These are phyloP conservation scores for Axis porcinus DNA, from an alignment of 2,113 vertebrate species.

Conservation along the genomic window DNA sequence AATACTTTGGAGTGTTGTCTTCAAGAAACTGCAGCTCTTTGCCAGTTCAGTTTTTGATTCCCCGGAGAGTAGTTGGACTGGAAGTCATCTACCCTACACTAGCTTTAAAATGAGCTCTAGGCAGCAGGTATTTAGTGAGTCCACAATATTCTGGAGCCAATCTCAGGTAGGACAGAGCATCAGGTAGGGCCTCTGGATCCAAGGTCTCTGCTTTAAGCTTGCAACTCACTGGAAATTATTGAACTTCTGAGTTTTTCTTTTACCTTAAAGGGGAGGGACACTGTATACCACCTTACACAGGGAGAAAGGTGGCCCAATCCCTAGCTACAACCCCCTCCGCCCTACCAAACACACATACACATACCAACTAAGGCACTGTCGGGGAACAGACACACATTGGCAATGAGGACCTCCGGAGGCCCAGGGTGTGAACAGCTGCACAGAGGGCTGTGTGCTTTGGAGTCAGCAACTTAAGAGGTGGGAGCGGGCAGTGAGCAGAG, in stretches of 20 bases:
- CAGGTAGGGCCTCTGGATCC: neutral
- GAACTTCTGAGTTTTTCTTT: neutral
- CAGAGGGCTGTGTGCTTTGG: neutral
- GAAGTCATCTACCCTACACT: neutral
- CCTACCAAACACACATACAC: neutral
- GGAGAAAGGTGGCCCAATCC: neutral
- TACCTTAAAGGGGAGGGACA: neutral
- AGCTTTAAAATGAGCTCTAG: neutral
- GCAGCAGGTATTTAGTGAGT: neutral
- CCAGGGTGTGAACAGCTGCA: neutral
- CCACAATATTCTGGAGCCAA: neutral
- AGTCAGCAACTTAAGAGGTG: neutral
- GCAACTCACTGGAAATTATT: neutral
- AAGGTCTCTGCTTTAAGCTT: neutral
- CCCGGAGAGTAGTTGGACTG: neutral
- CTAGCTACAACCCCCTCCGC: neutral
- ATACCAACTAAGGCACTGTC: neutral
- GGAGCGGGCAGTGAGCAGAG: accelerated
- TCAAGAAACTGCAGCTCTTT: neutral
- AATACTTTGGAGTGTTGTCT: neutral
- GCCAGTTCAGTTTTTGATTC: neutral
- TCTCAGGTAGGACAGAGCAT: neutral
- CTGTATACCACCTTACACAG: neutral
- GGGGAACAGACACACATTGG: neutral
- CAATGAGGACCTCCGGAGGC: accelerated